Evolutionary conservation across 2,113 vertebrate species (phyloP).

Genomic region (Stigmatopora argus): DNA sequence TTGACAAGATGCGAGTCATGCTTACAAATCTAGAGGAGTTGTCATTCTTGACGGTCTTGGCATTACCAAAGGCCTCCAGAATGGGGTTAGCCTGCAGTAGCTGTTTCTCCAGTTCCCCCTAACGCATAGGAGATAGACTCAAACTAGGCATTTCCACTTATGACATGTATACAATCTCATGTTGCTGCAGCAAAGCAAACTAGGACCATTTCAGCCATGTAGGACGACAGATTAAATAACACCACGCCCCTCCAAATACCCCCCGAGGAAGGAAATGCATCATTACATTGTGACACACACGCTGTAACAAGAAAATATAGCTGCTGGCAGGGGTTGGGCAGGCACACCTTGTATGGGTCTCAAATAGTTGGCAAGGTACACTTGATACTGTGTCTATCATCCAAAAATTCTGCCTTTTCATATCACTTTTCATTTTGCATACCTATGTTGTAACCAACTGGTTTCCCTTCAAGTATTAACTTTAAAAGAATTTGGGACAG

Average conservation of each 20-base stretch:
- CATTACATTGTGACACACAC: constrained; percentile 3
- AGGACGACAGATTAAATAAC: constrained; percentile 29
- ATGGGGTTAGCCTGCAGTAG: constrained; percentile 98
- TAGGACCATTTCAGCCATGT: constrained; percentile 27
- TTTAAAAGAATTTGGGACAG: too few species aligned
- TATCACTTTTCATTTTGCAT: too few species aligned
- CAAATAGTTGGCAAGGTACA: not conserved
- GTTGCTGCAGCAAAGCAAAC: constrained; percentile 37
- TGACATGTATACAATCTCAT: constrained; percentile 15
- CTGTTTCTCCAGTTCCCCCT: constrained; percentile 98
- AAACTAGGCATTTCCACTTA: constrained; percentile 20
- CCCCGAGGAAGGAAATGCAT: constrained; percentile 21
- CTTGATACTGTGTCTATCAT: not conserved
- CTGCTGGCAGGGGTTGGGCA: constrained; percentile 12
- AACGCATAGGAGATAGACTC: constrained; percentile 16
- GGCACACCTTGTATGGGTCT: not conserved
- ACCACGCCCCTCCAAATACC: not conserved
- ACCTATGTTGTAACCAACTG: too few species aligned
- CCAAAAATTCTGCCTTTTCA: not conserved
- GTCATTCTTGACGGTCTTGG: constrained; percentile 98
- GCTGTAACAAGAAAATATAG: not conserved
- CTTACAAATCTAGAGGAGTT: constrained; percentile 95
- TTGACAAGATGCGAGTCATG: not conserved
- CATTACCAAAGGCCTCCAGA: constrained; percentile 96
- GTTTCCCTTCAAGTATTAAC: too few species aligned